These are phyloP conservation scores for Casuarius casuarius DNA, from an alignment of 2,113 vertebrate genomes.

Conservation along the genomic window DNA sequence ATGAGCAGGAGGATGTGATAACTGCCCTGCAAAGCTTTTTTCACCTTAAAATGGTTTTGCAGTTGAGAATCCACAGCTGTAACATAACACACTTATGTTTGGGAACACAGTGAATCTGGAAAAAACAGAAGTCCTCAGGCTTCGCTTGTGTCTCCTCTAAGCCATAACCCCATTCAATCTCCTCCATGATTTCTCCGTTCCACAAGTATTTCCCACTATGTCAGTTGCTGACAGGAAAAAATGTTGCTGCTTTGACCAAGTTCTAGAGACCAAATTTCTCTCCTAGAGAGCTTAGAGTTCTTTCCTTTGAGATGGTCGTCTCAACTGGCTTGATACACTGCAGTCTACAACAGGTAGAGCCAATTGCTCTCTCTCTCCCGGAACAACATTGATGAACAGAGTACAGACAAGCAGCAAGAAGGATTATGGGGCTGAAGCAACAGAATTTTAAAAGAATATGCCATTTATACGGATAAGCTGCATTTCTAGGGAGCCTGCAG, in stretches of 20 bases:
- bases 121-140: accelerated
- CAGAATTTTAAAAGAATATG: accelerated
- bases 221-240: neutral
- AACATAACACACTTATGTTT: accelerated
- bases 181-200: accelerated
- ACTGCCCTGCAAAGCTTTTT: neutral
- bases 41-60: neutral
- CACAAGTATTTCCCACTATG: neutral
- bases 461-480: neutral
- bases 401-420: neutral
- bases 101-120: neutral
- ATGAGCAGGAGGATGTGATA: neutral
- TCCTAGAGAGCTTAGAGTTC: neutral
- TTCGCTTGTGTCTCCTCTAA: neutral
- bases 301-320: accelerated
- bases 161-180: accelerated
- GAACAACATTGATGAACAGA: accelerated
- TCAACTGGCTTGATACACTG: accelerated
- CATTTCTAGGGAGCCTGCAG: neutral
- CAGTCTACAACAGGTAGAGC: neutral
- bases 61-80: neutral
- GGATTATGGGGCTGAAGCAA: neutral
- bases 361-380: neutral
- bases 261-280: neutral
- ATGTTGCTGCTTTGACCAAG: neutral